Conservation (phyloP, 2,113 vertebrate genomes). For the Reinhardtius hippoglossoides region DNA sequence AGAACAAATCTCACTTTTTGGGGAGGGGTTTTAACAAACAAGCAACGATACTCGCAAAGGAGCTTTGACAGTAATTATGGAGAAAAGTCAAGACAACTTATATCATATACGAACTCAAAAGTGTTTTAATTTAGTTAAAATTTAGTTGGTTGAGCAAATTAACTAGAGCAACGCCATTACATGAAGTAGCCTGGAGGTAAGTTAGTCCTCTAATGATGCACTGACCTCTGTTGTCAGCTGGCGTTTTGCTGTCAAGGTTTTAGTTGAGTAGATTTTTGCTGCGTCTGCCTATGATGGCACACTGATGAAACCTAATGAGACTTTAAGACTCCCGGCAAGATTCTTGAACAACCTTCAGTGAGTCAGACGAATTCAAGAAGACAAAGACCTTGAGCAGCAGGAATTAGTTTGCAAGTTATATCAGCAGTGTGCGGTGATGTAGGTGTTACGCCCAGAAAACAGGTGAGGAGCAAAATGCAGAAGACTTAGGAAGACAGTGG, state of each 20-base stretch:
- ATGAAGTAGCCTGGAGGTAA: slow-evolving; percentile 29
- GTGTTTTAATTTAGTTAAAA: not conserved
- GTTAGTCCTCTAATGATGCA: slow-evolving; percentile 33
- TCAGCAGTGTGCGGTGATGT: not conserved
- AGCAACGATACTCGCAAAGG: not conserved
- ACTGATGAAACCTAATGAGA: slow-evolving; percentile 64
- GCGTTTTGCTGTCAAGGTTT: slow-evolving; percentile 37
- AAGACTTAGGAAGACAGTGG: no score
- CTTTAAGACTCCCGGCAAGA: slow-evolving; percentile 49
- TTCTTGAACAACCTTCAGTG: slow-evolving; percentile 48
- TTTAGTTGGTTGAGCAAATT: slow-evolving; percentile 3
- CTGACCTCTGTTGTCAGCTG: slow-evolving; percentile 51
- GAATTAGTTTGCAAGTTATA: not conserved
- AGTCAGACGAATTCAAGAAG: not conserved
- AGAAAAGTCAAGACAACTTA: not conserved
- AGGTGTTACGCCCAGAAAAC: not conserved
- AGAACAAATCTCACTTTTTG: not conserved
- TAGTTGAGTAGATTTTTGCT: slow-evolving; percentile 30
- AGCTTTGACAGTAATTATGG: not conserved
- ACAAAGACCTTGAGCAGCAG: not conserved
- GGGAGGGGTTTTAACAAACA: not conserved
- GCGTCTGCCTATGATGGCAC: slow-evolving; percentile 27
- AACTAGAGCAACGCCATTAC: slow-evolving; percentile 3
- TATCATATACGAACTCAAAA: not conserved
- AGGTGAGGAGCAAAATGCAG: not conserved